phyloP scores from a whole-genome alignment of 2,888 invertebrate species.

The Diploptera punctata region DNA sequence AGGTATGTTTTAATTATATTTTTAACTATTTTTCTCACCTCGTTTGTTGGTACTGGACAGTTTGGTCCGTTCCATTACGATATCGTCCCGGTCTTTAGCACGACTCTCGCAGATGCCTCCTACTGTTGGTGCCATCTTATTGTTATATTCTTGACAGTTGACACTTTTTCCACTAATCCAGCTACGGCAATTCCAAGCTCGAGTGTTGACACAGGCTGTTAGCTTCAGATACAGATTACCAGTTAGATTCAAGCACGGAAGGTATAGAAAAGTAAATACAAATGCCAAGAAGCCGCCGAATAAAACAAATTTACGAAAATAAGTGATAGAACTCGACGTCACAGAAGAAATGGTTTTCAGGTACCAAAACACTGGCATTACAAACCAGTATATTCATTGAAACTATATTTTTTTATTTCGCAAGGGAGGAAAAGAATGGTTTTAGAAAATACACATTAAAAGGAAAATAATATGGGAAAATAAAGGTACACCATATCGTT shows the following conservation, averaged over 20 bases:
- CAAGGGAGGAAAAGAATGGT: neutral
- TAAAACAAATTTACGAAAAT: conserved; percentile 31
- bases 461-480: neutral
- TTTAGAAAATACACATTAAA: neutral
- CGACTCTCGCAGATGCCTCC: conserved; percentile 4
- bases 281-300: conserved; percentile 31
- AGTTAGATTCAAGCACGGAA: conserved; percentile 8
- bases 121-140: conserved; percentile 33
- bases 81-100: conserved; percentile 2
- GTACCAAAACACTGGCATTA: conserved; percentile 29
- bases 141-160: neutral
- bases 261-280: conserved; percentile 6
- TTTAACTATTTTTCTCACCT: conserved; percentile 5
- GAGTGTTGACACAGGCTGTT: neutral
- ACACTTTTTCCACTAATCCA: conserved; percentile 16
- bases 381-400: neutral
- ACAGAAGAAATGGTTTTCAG: conserved; percentile 23
- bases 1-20: too few species aligned
- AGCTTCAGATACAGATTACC: conserved; percentile 29
- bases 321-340: conserved; percentile 30
- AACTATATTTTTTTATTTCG: neutral
- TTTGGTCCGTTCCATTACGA: neutral
- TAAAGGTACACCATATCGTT: conserved; percentile 21
- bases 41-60: neutral
- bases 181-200: conserved; percentile 26